Evolutionary conservation across 2,797 vertebrate species (phyloP).

Genomic region (Argyrosomus regius): DNA sequence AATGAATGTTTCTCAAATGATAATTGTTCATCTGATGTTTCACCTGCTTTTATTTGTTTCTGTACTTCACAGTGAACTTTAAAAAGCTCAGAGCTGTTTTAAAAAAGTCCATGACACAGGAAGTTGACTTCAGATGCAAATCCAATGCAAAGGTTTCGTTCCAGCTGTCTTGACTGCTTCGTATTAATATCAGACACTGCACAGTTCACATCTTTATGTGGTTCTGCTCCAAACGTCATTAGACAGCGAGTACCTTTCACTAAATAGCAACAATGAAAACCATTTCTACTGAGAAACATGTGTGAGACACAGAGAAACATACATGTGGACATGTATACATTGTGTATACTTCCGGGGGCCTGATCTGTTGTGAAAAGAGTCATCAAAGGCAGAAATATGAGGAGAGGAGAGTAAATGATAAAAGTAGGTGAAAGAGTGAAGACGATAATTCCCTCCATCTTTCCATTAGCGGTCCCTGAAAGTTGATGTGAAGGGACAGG

Average conservation of each 20-base stretch:
- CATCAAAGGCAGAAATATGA: conserved; percentile 60
- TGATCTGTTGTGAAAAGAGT: conserved; percentile 23
- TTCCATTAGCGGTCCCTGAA: conserved; percentile 15
- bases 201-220: conserved; percentile 33
- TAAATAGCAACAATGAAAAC: conserved; percentile 28
- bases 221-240: conserved; percentile 29
- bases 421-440: conserved; percentile 10
- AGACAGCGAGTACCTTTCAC: conserved; percentile 26
- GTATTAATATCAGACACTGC: conserved; percentile 15
- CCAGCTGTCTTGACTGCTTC: conserved; percentile 24
- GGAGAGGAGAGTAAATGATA: conserved; percentile 29
- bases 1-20: neutral
- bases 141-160: neutral
- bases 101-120: neutral
- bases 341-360: neutral
- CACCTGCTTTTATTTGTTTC: neutral
- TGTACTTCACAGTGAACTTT: neutral
- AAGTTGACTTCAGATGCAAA: neutral
- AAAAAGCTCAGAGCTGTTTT: conserved; percentile 5
- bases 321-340: neutral
- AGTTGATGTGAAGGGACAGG: conserved; percentile 51
- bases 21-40: neutral
- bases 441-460: conserved; percentile 25
- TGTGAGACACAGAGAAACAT: conserved; percentile 33
- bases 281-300: conserved; percentile 42